phyloP scores from a whole-genome alignment of 2,113 vertebrate genomes.

The Hippocampus zosterae region DNA sequence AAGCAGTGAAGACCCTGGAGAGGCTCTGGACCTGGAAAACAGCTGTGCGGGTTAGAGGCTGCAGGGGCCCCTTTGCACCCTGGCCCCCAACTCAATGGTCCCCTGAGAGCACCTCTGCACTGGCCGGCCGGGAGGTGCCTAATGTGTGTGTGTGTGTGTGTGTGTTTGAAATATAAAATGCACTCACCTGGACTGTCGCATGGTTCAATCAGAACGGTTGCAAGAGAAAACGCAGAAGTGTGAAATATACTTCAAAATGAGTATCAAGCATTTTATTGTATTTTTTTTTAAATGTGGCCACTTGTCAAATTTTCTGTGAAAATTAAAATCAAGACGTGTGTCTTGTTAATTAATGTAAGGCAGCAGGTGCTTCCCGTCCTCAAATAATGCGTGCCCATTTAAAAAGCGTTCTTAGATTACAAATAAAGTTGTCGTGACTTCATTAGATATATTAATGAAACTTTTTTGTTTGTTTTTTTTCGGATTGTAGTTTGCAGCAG shows the following conservation, averaged over 20 bases:
- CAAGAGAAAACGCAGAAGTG: not conserved
- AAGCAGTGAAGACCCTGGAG: slow-evolving; percentile 65
- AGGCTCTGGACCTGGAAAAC: slow-evolving; percentile 70
- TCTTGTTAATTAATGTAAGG: not conserved
- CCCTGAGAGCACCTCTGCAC: slow-evolving; percentile 52
- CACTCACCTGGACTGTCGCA: slow-evolving; percentile 8
- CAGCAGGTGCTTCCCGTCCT: slow-evolving; percentile 21
- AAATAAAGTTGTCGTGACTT: too few relatives aligned
- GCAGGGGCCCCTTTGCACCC: slow-evolving; percentile 36
- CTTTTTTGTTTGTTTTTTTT: too few relatives aligned
- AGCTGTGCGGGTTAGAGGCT: slow-evolving; percentile 73
- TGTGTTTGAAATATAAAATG: slow-evolving; percentile 1
- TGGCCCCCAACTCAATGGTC: slow-evolving; percentile 5
- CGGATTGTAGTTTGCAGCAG: too few relatives aligned
- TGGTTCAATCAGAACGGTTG: not conserved
- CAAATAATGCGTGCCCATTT: too few relatives aligned
- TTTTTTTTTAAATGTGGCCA: not conserved
- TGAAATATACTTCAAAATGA: not conserved
- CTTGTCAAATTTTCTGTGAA: not conserved
- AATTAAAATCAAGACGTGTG: not conserved
- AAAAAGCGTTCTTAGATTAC: too few relatives aligned
- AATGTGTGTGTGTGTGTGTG: not conserved
- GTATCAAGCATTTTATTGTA: not conserved
- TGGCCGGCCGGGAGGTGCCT: slow-evolving; percentile 40
- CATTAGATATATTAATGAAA: too few relatives aligned